Evolutionary conservation across 1,140 invertebrate species (phyloP), one percentile per base, ranked within the genome.

Genomic region (Xylocopa sonorina): DNA sequence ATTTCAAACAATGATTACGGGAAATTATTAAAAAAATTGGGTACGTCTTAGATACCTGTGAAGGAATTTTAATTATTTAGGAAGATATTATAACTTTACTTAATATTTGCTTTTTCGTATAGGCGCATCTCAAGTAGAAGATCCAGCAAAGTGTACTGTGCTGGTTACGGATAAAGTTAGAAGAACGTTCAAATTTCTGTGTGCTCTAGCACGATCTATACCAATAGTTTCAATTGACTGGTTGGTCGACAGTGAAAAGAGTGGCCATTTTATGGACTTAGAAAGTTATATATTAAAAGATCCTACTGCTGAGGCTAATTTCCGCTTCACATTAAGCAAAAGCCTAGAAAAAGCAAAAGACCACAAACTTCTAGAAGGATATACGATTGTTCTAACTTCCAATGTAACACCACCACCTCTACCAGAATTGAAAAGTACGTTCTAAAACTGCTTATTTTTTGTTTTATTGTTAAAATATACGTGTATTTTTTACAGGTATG

Each of bases 161-260:
- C 74, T 94, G 6, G 91, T 94, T 5, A 93, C 93, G 18, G 93
- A 94, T 43, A 93, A 93, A 88, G 86, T 94, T 34, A 89, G 91
- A 60, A 90, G 93, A 75, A 94, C 94, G 14, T 87, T 91, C 3
- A 94, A 94, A 87, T 94, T 94, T 75, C 82, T 94, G 12, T 94
- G 93, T 27, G 89, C 90, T 5, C 62, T 94, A 14, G 90, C 90
- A 0, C 80, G 72, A 48, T 91, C 93, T 32, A 85, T 90, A 29
- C 93, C 93, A 1, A 93, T 94, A 77, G 90, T 94, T 1, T 90
- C 92, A 4, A 27, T 89, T 0, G 82, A 91, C 27, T 94, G 94
- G 94, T 75, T 94, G 5, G 48, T 74, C 27, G 85, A 91, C 0
- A 93, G 92, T 60, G 78, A 77, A 29, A 87, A 86, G 58, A 78